Percentiles rank a stretch among this genome's conserved stretches.
phyloP scores from a whole-genome alignment of 1,140 invertebrate species.

The Bombus terrestris region DNA sequence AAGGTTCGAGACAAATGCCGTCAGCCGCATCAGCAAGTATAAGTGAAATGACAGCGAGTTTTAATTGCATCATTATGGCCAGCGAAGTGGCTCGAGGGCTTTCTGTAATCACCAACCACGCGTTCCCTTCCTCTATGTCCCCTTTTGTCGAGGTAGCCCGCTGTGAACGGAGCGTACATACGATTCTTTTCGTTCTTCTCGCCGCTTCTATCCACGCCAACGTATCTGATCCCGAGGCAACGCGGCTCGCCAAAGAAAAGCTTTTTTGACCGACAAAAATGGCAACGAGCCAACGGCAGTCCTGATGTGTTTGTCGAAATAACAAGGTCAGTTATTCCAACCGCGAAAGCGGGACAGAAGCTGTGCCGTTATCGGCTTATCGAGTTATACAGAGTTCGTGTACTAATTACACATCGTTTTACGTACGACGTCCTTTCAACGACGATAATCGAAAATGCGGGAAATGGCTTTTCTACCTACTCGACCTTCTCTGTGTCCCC shows the following conservation, averaged over 20 bases:
- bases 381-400: conserved; percentile 59
- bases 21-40: not conserved
- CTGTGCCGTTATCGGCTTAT: conserved; percentile 65
- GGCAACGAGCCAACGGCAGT: conserved; percentile 46
- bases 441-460: conserved; percentile 14
- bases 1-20: conserved; percentile 6
- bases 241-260: not conserved
- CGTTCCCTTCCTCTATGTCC: not conserved
- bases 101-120: conserved; percentile 17
- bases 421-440: conserved; percentile 30
- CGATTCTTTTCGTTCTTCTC: conserved; percentile 3
- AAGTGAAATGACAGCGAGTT: conserved; percentile 36
- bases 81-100: conserved; percentile 3
- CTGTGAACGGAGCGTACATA: not conserved
- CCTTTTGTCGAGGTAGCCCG: conserved; percentile 17
- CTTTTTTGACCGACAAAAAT: conserved; percentile 45
- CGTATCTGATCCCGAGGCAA: conserved; percentile 48
- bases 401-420: conserved; percentile 65
- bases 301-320: conserved; percentile 62
- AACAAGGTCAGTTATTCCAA: conserved; percentile 67
- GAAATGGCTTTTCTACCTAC: not conserved
- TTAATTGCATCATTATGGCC: conserved; percentile 36
- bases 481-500: too few relatives aligned
- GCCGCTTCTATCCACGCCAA: too few relatives aligned
- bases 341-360: conserved; percentile 31